Conservation (phyloP, 2,797 vertebrate species). For the Toxotes lorentzi region DNA sequence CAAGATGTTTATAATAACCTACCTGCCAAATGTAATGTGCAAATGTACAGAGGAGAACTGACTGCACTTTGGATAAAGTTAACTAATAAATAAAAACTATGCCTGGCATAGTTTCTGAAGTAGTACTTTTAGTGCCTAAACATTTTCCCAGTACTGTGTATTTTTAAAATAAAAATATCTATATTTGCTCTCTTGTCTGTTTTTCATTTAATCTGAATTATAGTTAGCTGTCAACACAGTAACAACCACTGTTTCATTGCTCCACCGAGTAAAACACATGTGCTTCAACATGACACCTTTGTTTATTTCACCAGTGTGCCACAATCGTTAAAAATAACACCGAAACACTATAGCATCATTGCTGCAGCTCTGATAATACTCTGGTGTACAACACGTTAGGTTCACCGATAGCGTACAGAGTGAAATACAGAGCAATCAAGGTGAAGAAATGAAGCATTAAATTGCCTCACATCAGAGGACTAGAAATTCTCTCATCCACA, state of each 20-base stretch:
- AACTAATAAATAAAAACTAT: background rate
- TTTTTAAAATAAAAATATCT: background rate
- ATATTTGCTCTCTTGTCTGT: background rate
- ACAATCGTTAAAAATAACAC: conserved; percentile 34
- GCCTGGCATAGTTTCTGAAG: background rate
- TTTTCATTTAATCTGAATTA: background rate
- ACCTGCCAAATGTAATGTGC: background rate
- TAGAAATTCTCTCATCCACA: conserved; percentile 55
- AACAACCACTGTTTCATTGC: background rate
- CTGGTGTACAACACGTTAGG: conserved; percentile 19
- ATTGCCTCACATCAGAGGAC: conserved; percentile 60
- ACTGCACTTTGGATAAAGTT: background rate
- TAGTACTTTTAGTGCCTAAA: background rate
- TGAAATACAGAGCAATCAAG: conserved; percentile 57
- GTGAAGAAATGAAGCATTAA: conserved; percentile 73
- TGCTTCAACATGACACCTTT: conserved; percentile 9
- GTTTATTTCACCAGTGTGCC: background rate
- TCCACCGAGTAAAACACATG: background rate
- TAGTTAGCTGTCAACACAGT: background rate
- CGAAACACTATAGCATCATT: background rate
- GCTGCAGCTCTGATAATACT: conserved; percentile 29
- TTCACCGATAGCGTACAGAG: conserved; percentile 49
- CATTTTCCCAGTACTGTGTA: background rate
- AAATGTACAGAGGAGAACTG: background rate
- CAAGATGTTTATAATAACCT: background rate